Conservation (phyloP, 1,140 invertebrate species). For the Pachyrhynchus sulphureomaculatus region DNA sequence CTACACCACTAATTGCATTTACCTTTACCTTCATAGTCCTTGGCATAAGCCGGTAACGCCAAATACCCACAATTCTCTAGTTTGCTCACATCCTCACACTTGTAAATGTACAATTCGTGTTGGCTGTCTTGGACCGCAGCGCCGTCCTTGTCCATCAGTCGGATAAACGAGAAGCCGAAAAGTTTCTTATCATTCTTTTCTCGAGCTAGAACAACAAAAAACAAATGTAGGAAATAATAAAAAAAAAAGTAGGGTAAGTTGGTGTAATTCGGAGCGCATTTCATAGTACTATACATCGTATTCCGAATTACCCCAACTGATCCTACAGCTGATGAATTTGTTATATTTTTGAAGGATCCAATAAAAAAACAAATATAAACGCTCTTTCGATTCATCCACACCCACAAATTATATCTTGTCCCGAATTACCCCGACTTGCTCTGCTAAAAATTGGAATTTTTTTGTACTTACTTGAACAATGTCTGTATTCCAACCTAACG, state of each 20-base stretch:
- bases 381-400: too few species aligned
- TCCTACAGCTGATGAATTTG: too few species aligned
- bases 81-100: constrained; percentile 82
- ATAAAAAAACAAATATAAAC: too few species aligned
- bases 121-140: constrained; percentile 83
- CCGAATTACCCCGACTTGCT: too few species aligned
- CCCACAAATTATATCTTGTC: too few species aligned
- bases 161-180: constrained; percentile 89
- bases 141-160: constrained; percentile 86
- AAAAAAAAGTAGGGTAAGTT: too few species aligned
- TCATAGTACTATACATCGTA: neutral
- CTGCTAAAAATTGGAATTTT: too few species aligned
- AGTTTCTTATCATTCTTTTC: constrained; percentile 90
- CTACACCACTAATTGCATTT: neutral
- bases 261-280: neutral
- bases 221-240: neutral
- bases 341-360: too few species aligned
- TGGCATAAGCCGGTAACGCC: constrained; percentile 67
- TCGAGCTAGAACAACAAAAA: constrained; percentile 60
- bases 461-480: constrained; percentile 82
- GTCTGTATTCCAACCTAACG: constrained; percentile 86
- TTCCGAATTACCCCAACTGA: too few species aligned
- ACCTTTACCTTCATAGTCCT: constrained; percentile 57
- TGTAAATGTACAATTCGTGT: constrained; percentile 90
- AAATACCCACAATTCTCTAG: constrained; percentile 75